Evolutionary conservation across 2,888 invertebrate species (phyloP).

Genomic region (Leptopilina myrica): DNA sequence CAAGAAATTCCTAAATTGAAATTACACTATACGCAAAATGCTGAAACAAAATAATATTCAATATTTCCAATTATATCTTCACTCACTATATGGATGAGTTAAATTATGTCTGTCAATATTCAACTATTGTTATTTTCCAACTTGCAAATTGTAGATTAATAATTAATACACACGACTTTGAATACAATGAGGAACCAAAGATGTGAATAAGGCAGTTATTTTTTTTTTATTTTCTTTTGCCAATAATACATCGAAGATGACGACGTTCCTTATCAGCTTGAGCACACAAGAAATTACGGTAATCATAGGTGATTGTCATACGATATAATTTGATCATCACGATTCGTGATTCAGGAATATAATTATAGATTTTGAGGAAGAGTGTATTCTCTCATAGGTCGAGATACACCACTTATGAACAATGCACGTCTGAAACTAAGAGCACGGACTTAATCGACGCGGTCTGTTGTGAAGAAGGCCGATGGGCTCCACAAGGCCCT

Average conservation of each 20-base stretch:
- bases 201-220: constrained; percentile 1
- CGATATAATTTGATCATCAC: constrained; percentile 36
- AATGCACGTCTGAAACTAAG: constrained; percentile 45
- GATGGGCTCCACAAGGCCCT: constrained; percentile 44
- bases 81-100: background rate
- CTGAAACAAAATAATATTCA: constrained; percentile 1
- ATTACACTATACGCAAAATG: background rate
- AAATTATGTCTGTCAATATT: background rate
- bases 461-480: constrained; percentile 51
- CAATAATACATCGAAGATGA: constrained; percentile 4
- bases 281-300: constrained; percentile 35
- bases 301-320: constrained; percentile 40
- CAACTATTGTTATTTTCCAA: constrained; percentile 12
- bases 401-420: constrained; percentile 43
- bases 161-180: background rate
- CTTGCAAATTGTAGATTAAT: constrained; percentile 12
- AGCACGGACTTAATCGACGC: constrained; percentile 61
- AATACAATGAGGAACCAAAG: constrained; percentile 27
- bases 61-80: constrained; percentile 19
- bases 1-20: background rate
- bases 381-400: constrained; percentile 29
- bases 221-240: constrained; percentile 1
- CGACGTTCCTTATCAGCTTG: constrained; percentile 21
- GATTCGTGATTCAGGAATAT: constrained; percentile 36
- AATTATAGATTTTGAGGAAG: constrained; percentile 39